Percentiles rank a stretch among this genome's conserved stretches.
Evolutionary conservation across 1,140 invertebrate species (phyloP).

Genomic region (Stegodyphus dumicola): DNA sequence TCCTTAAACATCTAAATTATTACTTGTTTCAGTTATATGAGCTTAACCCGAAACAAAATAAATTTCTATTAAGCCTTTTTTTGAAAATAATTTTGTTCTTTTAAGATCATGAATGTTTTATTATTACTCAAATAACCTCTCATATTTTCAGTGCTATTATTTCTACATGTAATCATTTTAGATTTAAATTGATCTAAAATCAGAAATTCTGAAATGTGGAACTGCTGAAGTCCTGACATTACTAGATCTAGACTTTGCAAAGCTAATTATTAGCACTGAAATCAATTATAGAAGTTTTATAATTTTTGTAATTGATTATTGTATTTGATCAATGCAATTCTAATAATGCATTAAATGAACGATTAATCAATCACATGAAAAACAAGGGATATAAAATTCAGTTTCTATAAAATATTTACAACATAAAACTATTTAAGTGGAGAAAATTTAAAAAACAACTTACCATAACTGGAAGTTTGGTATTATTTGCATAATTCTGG

Average conservation of each 20-base stretch:
- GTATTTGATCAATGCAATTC: neutral
- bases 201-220: too few relatives aligned
- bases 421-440: neutral
- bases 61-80: too few relatives aligned
- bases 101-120: too few relatives aligned
- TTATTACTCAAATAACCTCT: neutral
- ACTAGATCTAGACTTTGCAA: neutral
- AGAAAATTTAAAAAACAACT: neutral
- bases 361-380: neutral
- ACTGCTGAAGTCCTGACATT: too few relatives aligned
- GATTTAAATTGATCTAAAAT: too few relatives aligned
- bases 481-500: conserved; percentile 73
- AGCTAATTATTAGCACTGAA: neutral
- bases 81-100: too few relatives aligned
- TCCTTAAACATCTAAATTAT: too few relatives aligned
- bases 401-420: neutral
- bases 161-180: neutral
- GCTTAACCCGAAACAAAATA: too few relatives aligned
- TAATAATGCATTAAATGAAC: neutral
- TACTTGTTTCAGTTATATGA: too few relatives aligned
- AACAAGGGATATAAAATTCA: neutral
- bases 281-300: neutral
- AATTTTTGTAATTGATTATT: neutral
- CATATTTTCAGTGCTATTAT: neutral
- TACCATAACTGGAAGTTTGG: conserved; percentile 68